Conservation (phyloP, 2,113 vertebrate species). For the Mobula birostris region DNA sequence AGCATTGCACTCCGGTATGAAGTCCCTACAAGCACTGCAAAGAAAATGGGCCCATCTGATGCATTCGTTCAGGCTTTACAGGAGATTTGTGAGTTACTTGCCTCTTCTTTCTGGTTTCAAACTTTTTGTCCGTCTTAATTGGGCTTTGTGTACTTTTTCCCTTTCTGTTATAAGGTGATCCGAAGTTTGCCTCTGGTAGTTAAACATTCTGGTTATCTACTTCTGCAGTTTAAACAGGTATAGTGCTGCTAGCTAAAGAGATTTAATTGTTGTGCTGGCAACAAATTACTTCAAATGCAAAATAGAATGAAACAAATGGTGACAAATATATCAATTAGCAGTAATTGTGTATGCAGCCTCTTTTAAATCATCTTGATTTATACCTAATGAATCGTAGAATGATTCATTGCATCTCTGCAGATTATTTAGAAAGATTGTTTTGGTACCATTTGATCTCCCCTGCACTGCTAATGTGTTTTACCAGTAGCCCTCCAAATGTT, state of each 20-base stretch:
- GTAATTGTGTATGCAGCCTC: background rate
- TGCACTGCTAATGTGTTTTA: too few relatives aligned
- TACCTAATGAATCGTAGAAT: background rate
- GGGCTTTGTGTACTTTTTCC: constrained; percentile 10
- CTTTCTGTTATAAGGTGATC: background rate
- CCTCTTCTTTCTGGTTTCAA: constrained; percentile 32
- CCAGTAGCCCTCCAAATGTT: too few relatives aligned
- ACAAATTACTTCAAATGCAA: background rate
- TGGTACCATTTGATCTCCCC: too few relatives aligned
- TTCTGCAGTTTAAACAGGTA: background rate
- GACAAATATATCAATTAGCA: background rate
- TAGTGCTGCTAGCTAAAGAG: background rate
- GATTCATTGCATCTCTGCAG: too few relatives aligned
- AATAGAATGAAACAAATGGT: background rate
- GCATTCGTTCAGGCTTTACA: constrained; percentile 78
- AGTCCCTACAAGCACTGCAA: constrained; percentile 70
- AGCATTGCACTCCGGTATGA: constrained; percentile 59
- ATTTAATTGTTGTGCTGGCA: constrained; percentile 4
- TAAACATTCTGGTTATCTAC: background rate
- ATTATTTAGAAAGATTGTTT: too few relatives aligned
- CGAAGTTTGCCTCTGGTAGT: background rate
- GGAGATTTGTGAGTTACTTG: constrained; percentile 74
- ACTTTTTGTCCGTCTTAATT: constrained; percentile 1
- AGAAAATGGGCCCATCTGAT: constrained; percentile 78
- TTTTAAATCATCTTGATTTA: background rate